Evolutionary conservation across 2,113 vertebrate genomes (phyloP).

Genomic region (Strigops habroptila): DNA sequence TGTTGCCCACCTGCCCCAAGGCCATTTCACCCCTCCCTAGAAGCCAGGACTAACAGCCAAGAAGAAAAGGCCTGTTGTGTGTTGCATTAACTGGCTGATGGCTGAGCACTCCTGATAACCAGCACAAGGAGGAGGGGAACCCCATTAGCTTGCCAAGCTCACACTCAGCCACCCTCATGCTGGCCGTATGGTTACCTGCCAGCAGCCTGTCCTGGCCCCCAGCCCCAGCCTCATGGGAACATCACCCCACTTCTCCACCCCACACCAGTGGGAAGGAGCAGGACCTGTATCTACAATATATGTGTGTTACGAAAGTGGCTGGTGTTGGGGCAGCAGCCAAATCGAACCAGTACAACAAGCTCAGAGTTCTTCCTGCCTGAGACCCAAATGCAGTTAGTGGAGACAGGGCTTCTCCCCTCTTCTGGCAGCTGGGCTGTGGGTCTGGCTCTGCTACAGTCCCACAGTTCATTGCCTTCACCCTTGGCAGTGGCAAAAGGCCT

Average conservation of each 20-base stretch:
- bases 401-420: not conserved
- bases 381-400: not conserved
- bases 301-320: not conserved
- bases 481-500: not conserved
- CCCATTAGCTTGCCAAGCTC: not conserved
- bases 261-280: not conserved
- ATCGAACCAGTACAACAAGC: not conserved
- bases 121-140: not conserved
- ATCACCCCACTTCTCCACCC: not conserved
- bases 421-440: not conserved
- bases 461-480: not conserved
- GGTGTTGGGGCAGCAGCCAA: not conserved
- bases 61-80: slow-evolving; percentile 28
- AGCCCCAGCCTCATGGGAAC: not conserved
- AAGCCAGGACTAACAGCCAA: not conserved
- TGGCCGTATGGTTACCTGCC: accelerated
- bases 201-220: not conserved
- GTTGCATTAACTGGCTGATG: not conserved
- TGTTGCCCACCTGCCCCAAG: slow-evolving; percentile 55
- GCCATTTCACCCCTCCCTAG: slow-evolving; percentile 10
- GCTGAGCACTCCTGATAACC: not conserved
- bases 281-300: not conserved
- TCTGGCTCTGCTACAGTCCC: not conserved
- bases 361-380: not conserved
- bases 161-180: not conserved